Conservation (phyloP, 2,113 vertebrate genomes). For the Parotia lawesii region DNA sequence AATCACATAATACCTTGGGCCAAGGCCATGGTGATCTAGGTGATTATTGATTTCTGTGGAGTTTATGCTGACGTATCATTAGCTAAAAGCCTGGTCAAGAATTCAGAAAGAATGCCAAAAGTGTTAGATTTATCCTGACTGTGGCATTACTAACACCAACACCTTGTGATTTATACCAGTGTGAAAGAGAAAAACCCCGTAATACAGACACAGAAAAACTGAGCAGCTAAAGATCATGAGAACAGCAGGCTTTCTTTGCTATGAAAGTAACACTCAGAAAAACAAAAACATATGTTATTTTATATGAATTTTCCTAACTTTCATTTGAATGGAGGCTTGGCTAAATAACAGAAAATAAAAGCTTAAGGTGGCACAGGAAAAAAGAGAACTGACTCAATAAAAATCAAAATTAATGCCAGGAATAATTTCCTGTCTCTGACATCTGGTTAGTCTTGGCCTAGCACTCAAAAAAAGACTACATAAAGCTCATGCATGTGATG, state of each 20-base stretch:
- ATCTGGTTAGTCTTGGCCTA: not conserved
- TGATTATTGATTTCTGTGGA: not conserved
- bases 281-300: not conserved
- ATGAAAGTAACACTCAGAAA: not conserved
- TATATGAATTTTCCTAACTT: not conserved
- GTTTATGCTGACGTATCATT: conserved; percentile 13
- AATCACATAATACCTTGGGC: conserved; percentile 15
- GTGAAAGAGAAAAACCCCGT: not conserved
- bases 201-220: not conserved
- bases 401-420: not conserved
- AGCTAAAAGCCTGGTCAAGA: conserved; percentile 24
- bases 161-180: not conserved
- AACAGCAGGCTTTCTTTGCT: not conserved
- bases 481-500: not conserved
- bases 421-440: not conserved
- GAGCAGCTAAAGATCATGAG: not conserved
- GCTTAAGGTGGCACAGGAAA: not conserved
- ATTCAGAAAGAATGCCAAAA: not conserved
- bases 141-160: not conserved
- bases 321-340: not conserved
- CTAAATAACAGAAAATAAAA: not conserved
- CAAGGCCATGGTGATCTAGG: not conserved
- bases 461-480: not conserved
- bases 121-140: not conserved
- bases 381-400: not conserved